Evolutionary conservation across 2,888 invertebrate genomes (phyloP).

Genomic region (Muschampia plurimacula): DNA sequence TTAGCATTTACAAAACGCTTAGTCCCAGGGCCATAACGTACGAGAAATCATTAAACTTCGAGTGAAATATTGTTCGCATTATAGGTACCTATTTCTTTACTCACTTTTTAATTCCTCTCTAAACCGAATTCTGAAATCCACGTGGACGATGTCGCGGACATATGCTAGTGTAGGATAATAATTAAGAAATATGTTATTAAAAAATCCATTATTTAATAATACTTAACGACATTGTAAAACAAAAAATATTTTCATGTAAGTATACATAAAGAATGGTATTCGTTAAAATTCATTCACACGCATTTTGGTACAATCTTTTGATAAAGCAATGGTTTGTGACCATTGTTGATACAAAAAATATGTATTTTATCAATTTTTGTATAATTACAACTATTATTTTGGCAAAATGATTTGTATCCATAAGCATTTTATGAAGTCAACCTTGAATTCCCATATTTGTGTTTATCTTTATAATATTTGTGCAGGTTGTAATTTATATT

Average conservation of each 20-base stretch:
- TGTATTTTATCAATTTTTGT: slow-evolving; percentile 23
- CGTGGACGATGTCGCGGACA: too few relatives aligned
- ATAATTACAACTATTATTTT: slow-evolving; percentile 28
- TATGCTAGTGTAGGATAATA: background rate
- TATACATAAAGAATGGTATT: slow-evolving; percentile 11
- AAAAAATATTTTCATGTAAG: slow-evolving; percentile 22
- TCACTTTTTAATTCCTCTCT: too few relatives aligned
- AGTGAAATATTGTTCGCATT: too few relatives aligned
- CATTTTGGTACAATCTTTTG: slow-evolving; percentile 30
- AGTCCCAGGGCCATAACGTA: too few relatives aligned
- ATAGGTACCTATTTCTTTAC: too few relatives aligned
- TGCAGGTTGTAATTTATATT: background rate
- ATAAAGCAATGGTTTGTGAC: slow-evolving; percentile 29
- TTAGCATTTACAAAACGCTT: too few relatives aligned
- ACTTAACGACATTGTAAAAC: slow-evolving; percentile 48
- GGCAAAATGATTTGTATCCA: slow-evolving; percentile 19
- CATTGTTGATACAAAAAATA: slow-evolving; percentile 30
- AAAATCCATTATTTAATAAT: slow-evolving; percentile 49
- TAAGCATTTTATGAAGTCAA: background rate
- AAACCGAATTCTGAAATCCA: too few relatives aligned
- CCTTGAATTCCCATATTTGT: background rate
- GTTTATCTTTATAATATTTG: background rate
- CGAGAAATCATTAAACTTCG: too few relatives aligned
- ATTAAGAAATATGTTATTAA: slow-evolving; percentile 38
- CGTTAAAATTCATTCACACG: slow-evolving; percentile 26